Conservation (phyloP, 2,113 vertebrate genomes). For the Rhombomys opimus region DNA sequence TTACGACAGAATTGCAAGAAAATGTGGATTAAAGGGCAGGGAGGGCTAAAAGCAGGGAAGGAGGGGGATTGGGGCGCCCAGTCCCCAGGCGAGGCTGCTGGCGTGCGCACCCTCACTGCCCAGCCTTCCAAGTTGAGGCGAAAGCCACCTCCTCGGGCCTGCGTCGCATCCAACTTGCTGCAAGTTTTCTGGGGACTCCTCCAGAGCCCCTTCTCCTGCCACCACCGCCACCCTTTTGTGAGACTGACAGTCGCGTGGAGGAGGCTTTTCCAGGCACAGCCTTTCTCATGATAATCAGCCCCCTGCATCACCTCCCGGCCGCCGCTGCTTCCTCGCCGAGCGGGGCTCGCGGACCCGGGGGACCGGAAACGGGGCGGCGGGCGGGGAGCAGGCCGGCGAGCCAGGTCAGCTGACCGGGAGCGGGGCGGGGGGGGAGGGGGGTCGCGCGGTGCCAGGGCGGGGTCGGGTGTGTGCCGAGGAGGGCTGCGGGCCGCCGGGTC, state of each 20-base stretch:
- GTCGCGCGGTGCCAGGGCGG: conserved; percentile 60
- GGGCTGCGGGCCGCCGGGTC: background rate
- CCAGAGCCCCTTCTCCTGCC: conserved; percentile 35
- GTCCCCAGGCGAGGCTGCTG: conserved; percentile 65
- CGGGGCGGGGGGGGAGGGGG: conserved; percentile 59
- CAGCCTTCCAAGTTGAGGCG: conserved; percentile 73
- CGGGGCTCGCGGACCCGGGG: conserved; percentile 71
- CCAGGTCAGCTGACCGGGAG: conserved; percentile 77
- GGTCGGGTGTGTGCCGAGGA: background rate
- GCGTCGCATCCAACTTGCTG: conserved; percentile 74
- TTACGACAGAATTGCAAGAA: conserved; percentile 74
- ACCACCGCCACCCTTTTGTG: background rate
- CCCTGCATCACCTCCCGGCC: conserved; percentile 64
- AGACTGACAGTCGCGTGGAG: conserved; percentile 76
- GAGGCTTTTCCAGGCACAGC: conserved; percentile 46
- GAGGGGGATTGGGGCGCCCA: conserved; percentile 26
- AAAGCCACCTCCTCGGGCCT: conserved; percentile 77
- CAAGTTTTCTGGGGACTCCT: conserved; percentile 80
- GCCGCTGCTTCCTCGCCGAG: conserved; percentile 58
- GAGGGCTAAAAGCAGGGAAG: conserved; percentile 55
- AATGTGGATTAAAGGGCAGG: conserved; percentile 69
- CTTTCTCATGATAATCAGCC: conserved; percentile 75
- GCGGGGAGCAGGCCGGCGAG: background rate
- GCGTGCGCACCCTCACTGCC: conserved; percentile 53
- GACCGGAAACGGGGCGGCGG: conserved; percentile 81